These are phyloP conservation scores for Aptenodytes forsteri DNA, from an alignment of 2,113 vertebrate species.

Conservation along the genomic window DNA sequence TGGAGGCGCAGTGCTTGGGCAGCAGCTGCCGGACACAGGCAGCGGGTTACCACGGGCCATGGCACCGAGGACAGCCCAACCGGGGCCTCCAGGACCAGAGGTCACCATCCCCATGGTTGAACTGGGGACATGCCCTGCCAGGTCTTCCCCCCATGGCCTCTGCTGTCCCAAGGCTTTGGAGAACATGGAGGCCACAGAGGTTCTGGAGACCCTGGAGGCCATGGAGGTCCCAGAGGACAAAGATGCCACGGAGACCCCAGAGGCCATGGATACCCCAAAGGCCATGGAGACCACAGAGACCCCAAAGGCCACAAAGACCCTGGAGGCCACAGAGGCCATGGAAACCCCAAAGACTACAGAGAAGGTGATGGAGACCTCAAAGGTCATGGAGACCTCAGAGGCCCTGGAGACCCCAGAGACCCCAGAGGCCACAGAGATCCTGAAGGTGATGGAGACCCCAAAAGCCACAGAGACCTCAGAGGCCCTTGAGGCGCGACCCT, in stretches of 20 bases:
- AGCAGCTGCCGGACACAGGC: slow-evolving; percentile 72
- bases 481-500: rapidly evolving
- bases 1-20: slow-evolving; percentile 87
- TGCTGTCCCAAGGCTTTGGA: not conserved
- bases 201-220: not conserved
- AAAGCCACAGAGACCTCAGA: not conserved
- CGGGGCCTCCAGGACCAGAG: rapidly evolving
- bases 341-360: not conserved
- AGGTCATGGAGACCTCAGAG: not conserved
- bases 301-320: not conserved
- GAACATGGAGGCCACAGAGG: not conserved
- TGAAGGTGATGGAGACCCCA: not conserved
- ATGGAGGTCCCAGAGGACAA: not conserved
- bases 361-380: not conserved
- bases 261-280: not conserved
- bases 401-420: too few relatives aligned
- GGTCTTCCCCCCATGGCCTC: not conserved
- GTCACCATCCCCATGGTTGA: rapidly evolving
- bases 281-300: not conserved
- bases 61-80: not conserved
- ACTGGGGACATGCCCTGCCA: rapidly evolving
- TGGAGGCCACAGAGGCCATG: not conserved
- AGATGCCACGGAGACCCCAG: not conserved
- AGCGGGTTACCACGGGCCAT: rapidly evolving
- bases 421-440: not conserved